Percentiles rank a stretch among this genome's conserved stretches.
Conservation (phyloP, 1,140 invertebrate genomes). For the Planococcus citri region DNA sequence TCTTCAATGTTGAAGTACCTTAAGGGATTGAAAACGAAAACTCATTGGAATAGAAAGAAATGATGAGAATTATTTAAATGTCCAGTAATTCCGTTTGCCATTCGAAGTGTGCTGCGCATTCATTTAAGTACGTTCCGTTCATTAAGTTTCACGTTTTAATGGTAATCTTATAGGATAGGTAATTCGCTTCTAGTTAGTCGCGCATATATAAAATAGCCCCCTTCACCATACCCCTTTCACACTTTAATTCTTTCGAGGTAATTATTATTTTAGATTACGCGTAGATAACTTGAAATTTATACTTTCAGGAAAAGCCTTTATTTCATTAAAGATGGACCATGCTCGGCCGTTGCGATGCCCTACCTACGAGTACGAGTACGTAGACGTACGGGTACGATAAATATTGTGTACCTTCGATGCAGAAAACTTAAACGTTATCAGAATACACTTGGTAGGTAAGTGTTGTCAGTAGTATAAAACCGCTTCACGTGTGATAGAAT, state of each 20-base stretch:
- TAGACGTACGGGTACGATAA: not conserved
- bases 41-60: slow-evolving; percentile 14
- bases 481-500: not conserved
- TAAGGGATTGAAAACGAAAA: not conserved
- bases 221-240: not conserved
- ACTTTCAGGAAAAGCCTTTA: slow-evolving; percentile 17
- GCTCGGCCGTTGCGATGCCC: not conserved
- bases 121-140: slow-evolving; percentile 14
- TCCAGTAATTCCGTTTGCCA: slow-evolving; percentile 18
- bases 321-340: not conserved
- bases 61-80: slow-evolving; percentile 20
- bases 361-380: not conserved
- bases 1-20: not conserved
- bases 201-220: not conserved
- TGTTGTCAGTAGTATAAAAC: too few species aligned
- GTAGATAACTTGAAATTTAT: slow-evolving; percentile 15
- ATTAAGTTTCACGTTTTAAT: slow-evolving; percentile 20
- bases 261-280: slow-evolving; percentile 17
- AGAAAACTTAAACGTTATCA: too few species aligned
- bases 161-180: slow-evolving; percentile 17
- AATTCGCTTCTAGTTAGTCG: slow-evolving; percentile 17
- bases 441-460: too few species aligned
- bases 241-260: slow-evolving; percentile 14
- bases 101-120: slow-evolving; percentile 18
- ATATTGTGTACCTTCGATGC: too few species aligned